Evolutionary conservation across 2,113 vertebrate genomes (phyloP), one percentile per base, ranked within the genome.

Genomic region (Prunella himalayana): DNA sequence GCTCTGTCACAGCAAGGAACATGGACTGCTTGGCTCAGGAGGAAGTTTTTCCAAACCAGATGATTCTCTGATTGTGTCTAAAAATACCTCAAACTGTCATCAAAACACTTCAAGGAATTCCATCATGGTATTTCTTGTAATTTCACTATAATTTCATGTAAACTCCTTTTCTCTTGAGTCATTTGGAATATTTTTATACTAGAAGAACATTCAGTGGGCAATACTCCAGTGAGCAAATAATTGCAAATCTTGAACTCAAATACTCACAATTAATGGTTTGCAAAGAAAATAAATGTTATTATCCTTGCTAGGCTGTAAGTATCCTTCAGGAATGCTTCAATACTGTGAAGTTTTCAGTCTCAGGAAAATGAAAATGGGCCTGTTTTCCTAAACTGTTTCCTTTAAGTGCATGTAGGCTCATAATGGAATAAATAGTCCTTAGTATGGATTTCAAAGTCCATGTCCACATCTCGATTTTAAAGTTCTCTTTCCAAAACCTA

Each of bases 91-190:
- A 75, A 81, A 81, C 35, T 77, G 54, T n/a, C 91, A 57, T 79
- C 82, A 92, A 83, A 96, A 88, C 50, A 86, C 51, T 84, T 88
- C 79, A 92, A 95, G 59, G 41, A 92, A 95, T 92, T 91, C 69
- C 68, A 86, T 92, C 41, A 45, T 0, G 5, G 30, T 78, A 70
- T 77, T 90, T 86, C 33, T 88, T 33, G 63, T 33, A 66, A 92
- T 83, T 51, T 53, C 27, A 53, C 15, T 28, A 39, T 33, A 15
- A 78, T 51, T 78, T 53, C 33, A 53, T 19, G 12, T 28, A 53
- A 86, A 30, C 9, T 85, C 18, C 28, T 79, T 72, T 80, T 60
- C 90, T 60, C 75, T 65, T 69, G 42, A 83, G 75, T 61, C 30
- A 80, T 66, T 82, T 56, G 31, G 49, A 82, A 44, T 88, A 88